Evolutionary conservation across 1,140 invertebrate species (phyloP).

Genomic region (Delia radicum): DNA sequence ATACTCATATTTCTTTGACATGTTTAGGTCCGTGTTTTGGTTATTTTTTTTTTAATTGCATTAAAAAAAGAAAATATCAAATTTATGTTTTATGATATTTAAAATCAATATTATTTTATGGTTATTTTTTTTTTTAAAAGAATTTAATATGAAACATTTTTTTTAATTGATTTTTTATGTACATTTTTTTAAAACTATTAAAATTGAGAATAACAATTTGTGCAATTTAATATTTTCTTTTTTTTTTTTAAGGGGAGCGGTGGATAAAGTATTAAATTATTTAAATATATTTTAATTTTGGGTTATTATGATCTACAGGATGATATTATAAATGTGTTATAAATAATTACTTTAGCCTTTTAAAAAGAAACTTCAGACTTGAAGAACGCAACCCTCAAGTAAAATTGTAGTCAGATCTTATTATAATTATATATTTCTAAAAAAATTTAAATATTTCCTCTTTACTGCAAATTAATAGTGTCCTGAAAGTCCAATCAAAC

Average conservation of each 20-base stretch:
- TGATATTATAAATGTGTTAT: too few species aligned
- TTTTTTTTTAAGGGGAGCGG: constrained; percentile 23
- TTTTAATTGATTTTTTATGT: constrained; percentile 36
- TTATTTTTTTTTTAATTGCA: background rate
- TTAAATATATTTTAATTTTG: too few species aligned
- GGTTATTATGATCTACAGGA: too few species aligned
- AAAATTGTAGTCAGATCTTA: too few species aligned
- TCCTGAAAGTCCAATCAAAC: too few species aligned
- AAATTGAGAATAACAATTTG: constrained; percentile 57
- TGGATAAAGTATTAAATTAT: too few species aligned
- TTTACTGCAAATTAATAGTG: too few species aligned
- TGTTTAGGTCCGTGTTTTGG: constrained; percentile 21
- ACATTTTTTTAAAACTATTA: constrained; percentile 41
- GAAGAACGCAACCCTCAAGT: too few species aligned
- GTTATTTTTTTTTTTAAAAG: background rate
- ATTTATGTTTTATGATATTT: constrained; percentile 27
- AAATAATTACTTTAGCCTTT: too few species aligned
- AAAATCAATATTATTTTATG: background rate
- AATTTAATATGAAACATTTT: constrained; percentile 3
- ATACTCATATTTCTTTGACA: constrained; percentile 24
- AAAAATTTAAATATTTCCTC: too few species aligned
- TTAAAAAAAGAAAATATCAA: constrained; percentile 48
- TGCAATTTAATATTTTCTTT: constrained; percentile 56
- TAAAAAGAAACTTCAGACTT: too few species aligned
- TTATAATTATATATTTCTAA: too few species aligned